Conservation (phyloP, 2,113 vertebrate species). For the Passer domesticus region DNA sequence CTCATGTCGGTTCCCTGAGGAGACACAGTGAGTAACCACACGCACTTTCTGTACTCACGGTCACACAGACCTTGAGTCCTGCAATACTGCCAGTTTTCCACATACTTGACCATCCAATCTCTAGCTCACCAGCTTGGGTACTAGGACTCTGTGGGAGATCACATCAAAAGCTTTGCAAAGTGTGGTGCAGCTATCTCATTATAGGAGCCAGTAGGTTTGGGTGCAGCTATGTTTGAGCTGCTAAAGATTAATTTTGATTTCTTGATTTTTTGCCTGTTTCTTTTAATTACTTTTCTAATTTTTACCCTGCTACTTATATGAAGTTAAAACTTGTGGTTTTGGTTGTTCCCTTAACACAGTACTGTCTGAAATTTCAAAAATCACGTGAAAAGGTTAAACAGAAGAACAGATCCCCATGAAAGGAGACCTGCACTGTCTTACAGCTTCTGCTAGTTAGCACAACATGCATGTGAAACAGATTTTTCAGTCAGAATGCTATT, state of each 20-base stretch:
- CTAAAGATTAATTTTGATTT: neutral
- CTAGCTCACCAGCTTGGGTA: neutral
- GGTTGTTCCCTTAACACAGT: neutral
- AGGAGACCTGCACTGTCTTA: neutral
- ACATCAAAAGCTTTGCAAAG: neutral
- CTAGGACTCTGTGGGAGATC: neutral
- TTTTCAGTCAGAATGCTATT: neutral
- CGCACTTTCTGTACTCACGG: rapidly evolving
- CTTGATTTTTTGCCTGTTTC: neutral
- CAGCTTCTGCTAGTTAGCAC: neutral
- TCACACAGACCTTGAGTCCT: rapidly evolving
- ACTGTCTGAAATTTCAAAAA: neutral
- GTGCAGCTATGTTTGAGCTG: neutral
- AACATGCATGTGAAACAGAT: neutral
- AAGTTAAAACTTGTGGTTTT: neutral
- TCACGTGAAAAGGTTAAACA: neutral
- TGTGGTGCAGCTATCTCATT: neutral
- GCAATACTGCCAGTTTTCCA: neutral
- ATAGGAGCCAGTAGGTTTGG: neutral
- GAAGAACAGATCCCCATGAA: neutral
- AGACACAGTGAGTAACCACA: neutral
- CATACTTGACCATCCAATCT: rapidly evolving
- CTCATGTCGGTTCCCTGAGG: neutral
- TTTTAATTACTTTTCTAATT: neutral
- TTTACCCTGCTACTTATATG: neutral